Conservation (phyloP, 2,888 invertebrate species). For the Leptothorax acervorum region DNA sequence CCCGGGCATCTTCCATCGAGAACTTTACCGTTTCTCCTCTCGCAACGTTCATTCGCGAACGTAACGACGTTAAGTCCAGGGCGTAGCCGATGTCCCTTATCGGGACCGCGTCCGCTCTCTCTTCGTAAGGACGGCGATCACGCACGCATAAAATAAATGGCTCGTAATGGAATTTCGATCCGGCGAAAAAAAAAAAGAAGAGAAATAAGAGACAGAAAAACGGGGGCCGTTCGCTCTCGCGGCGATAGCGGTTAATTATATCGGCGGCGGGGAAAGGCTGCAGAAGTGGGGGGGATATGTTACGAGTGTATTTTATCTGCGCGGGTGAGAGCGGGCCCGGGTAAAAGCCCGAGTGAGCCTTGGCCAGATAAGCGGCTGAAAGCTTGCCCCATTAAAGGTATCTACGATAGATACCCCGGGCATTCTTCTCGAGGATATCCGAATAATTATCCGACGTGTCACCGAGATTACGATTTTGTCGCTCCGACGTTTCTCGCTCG, state of each 20-base stretch:
- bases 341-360: constrained; percentile 82
- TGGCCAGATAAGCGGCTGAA: constrained; percentile 83
- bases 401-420: constrained; percentile 80
- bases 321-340: constrained; percentile 76
- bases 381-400: constrained; percentile 85
- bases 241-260: constrained; percentile 79
- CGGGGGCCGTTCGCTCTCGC: constrained; percentile 62
- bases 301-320: constrained; percentile 81
- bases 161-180: constrained; percentile 82
- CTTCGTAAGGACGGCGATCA: constrained; percentile 71
- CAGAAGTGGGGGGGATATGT: constrained; percentile 58
- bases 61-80: constrained; percentile 67
- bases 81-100: constrained; percentile 69
- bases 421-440: constrained; percentile 82
- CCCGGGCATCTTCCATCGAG: constrained; percentile 33
- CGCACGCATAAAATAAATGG: constrained; percentile 80
- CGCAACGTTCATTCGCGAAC: constrained; percentile 66
- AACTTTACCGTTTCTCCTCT: constrained; percentile 63
- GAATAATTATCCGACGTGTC: constrained; percentile 83
- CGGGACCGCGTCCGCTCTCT: constrained; percentile 56
- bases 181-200: constrained; percentile 68
- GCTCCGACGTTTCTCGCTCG: constrained; percentile 55
- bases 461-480: constrained; percentile 81
- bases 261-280: constrained; percentile 63
- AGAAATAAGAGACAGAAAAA: constrained; percentile 54